These are phyloP conservation scores for Criorhina ranunculi DNA, from an alignment of 2,888 invertebrate species.

Conservation along the genomic window DNA sequence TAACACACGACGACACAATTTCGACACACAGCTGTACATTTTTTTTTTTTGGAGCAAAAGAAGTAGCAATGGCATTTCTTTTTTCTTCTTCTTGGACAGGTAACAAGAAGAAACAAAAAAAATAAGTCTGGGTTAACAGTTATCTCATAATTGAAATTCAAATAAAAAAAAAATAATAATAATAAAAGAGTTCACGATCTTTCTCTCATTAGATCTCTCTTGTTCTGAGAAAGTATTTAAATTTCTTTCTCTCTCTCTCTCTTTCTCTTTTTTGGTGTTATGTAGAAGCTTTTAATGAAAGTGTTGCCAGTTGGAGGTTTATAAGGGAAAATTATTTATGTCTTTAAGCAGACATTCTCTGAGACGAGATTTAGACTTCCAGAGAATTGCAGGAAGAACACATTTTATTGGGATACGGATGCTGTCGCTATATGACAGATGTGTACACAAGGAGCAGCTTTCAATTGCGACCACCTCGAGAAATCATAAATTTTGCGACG, in stretches of 20 bases:
- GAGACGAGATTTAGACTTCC: too few species aligned
- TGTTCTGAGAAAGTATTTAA: conserved; percentile 45
- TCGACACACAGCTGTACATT: conserved; percentile 38
- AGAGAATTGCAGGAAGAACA: too few species aligned
- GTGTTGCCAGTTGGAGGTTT: conserved; percentile 21
- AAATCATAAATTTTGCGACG: too few species aligned
- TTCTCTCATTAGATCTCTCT: conserved; percentile 48
- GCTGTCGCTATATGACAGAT: too few species aligned
- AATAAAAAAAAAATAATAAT: conserved; percentile 37
- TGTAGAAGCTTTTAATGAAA: too few species aligned
- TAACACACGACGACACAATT: conserved; percentile 64
- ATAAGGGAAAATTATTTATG: background rate
- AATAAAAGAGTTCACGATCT: conserved; percentile 23
- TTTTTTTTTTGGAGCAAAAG: conserved; percentile 64
- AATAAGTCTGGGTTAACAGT: conserved; percentile 57
- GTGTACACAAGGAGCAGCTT: too few species aligned
- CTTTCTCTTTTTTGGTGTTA: conserved; percentile 9
- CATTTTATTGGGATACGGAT: too few species aligned
- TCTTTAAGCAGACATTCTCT: too few species aligned
- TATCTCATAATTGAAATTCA: conserved; percentile 65
- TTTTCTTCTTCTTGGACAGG: conserved; percentile 47
- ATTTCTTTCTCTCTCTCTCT: conserved; percentile 8
- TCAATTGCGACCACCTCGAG: too few species aligned
- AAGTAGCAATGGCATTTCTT: conserved; percentile 49
- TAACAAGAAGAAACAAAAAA: conserved; percentile 39